These are phyloP conservation scores for Noctua fimbriata DNA, from an alignment of 2,888 invertebrate species.

Conservation along the genomic window DNA sequence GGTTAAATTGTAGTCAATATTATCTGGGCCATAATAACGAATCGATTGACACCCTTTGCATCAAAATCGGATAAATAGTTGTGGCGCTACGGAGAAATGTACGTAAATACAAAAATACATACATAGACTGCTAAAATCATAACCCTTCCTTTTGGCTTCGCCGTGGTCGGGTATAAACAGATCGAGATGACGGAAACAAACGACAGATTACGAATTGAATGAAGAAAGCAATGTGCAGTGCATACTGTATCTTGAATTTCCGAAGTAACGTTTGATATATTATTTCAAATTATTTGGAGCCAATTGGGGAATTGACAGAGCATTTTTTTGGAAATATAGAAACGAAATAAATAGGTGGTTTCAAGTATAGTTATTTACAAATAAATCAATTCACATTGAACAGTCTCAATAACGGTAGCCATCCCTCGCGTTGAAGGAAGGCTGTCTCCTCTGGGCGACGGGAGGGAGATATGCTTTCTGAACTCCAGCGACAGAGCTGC, in stretches of 20 bases:
- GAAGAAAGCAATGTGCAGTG: not conserved
- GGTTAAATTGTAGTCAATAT: no score
- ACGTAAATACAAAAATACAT: no score
- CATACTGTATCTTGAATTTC: not conserved
- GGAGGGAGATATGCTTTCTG: slow-evolving; percentile 80
- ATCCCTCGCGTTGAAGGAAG: slow-evolving; percentile 73
- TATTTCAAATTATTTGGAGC: not conserved
- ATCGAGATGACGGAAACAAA: not conserved
- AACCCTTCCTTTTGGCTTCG: no score
- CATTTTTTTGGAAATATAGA: not conserved
- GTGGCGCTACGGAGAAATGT: no score
- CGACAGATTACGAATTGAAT: not conserved
- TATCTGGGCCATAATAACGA: no score
- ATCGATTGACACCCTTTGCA: no score
- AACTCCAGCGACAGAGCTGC: slow-evolving; percentile 44
- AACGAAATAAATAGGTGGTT: not conserved
- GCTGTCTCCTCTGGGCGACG: slow-evolving; percentile 62
- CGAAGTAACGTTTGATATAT: not conserved
- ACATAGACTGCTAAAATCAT: no score
- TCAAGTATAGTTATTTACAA: slow-evolving; percentile 56
- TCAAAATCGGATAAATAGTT: no score
- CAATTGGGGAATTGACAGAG: not conserved
- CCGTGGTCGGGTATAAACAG: no score
- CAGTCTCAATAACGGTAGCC: slow-evolving; percentile 75
- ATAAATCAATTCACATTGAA: slow-evolving; percentile 36